Conservation (phyloP, 2,113 vertebrate genomes). For the Carlito syrichta region DNA sequence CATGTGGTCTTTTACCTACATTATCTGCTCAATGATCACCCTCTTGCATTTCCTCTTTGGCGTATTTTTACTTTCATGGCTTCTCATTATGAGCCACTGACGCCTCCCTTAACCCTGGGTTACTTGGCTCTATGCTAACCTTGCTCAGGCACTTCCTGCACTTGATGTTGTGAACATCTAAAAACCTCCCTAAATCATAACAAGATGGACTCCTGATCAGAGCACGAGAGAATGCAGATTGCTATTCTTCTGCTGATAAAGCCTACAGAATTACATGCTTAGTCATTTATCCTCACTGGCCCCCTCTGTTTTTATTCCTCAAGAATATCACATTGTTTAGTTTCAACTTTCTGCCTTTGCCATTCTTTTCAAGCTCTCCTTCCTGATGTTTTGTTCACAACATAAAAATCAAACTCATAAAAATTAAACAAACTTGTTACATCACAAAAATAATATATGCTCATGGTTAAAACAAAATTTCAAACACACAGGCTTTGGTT, state of each 20-base stretch:
- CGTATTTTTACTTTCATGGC: not conserved
- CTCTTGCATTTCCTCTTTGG: not conserved
- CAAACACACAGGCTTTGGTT: not conserved
- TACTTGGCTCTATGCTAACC: not conserved
- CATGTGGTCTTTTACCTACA: not conserved
- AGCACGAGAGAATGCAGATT: accelerated
- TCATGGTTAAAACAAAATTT: not conserved
- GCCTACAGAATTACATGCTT: not conserved
- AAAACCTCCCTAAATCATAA: not conserved
- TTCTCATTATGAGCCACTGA: not conserved
- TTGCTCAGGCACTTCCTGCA: not conserved
- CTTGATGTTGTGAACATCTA: not conserved
- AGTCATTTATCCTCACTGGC: not conserved
- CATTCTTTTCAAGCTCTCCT: not conserved
- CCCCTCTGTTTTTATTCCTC: not conserved
- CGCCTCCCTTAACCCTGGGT: not conserved
- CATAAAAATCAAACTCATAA: constrained; percentile 2
- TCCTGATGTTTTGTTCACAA: not conserved
- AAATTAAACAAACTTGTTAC: not conserved
- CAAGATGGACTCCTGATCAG: not conserved
- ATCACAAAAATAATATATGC: not conserved
- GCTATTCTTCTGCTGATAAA: not conserved
- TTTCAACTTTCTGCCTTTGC: not conserved
- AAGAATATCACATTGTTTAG: not conserved
- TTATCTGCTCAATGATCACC: not conserved